A percentile compares a stretch with the other conserved stretches of the same genome.
Evolutionary conservation across 2,113 vertebrate genomes (phyloP).

Genomic region (Elephas maximus): DNA sequence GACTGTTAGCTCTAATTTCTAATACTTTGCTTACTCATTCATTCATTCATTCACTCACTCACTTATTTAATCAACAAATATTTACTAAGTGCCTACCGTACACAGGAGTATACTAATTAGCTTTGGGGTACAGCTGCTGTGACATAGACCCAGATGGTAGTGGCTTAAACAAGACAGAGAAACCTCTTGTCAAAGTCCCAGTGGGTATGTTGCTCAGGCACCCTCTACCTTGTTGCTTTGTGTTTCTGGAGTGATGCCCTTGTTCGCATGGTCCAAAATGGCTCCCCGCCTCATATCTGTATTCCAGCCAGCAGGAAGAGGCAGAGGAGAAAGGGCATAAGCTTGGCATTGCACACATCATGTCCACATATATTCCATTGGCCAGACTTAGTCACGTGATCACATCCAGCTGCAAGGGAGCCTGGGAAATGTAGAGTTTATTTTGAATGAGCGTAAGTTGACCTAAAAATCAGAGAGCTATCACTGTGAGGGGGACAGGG

Average conservation of each 20-base stretch:
- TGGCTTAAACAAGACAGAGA: background rate
- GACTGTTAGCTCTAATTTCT: background rate
- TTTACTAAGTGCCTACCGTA: background rate
- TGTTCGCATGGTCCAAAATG: background rate
- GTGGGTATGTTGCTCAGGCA: background rate
- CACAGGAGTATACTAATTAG: background rate
- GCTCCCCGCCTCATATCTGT: background rate
- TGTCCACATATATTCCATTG: background rate
- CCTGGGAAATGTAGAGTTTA: background rate
- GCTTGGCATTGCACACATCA: rapidly evolving
- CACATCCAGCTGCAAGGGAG: background rate
- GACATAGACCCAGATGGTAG: background rate
- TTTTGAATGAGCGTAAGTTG: background rate
- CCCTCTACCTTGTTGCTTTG: no score
- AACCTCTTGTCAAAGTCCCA: background rate
- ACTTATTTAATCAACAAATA: background rate
- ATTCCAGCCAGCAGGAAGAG: no score
- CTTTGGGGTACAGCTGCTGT: background rate
- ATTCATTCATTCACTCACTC: background rate
- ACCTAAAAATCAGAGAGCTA: background rate
- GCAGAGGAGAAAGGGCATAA: background rate
- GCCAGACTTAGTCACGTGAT: background rate
- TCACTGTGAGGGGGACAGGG: background rate
- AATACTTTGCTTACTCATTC: background rate
- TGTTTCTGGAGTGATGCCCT: background rate